Base-by-base conservation (phyloP, 2,888 invertebrate species). In the Nymphalis c-album region DNA sequence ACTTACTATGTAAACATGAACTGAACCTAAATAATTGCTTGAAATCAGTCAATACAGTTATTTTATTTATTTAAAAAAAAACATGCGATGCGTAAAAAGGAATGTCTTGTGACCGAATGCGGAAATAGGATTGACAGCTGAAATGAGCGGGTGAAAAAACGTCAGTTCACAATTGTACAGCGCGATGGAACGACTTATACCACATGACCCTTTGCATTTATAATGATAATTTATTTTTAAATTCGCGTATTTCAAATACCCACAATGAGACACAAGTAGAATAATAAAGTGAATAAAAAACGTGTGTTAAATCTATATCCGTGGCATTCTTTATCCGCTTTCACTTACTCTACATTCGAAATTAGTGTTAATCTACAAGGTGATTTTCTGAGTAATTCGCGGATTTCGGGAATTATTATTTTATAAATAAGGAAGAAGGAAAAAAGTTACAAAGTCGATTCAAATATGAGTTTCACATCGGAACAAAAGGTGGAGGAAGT, bases 211-310 rank as follows among this genome's bases (percentile, higher is more conserved):
- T 74, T 73, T 72, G 58, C 68, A 74, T 71, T 79, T 72, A 67
- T 84, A 84, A 78, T 80, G 72, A 72, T 82, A 80, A 74, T 80
- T 81, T 80, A 76, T 78, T 80, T 68, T 81, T 80, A 67, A 71
- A 75, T 73, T 74, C 80, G 79, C 83, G 84, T 81, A 77, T 71
- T 75, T 59, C 72, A 82, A 82, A 76, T 80, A 80, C 74, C 74
- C 77, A 89, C 80, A 78, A 90, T 90, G 90, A 85, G 78, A 85
- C 85, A 83, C 77, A 85, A 84, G 80, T 84, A 85, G 81, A 84
- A 84, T 83, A 80, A 77, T 70, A 75, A 79, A 80, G 79, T 82
- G 76, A 75, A 74, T 73, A 77, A 77, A 73, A 72, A 75, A 77
- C 81, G 35, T 82, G 82, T 86, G 80, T 82, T 81, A 83, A 73